A percentile compares a stretch with the other conserved stretches of the same genome.
Evolutionary conservation across 2,888 invertebrate genomes (phyloP).

Genomic region (Parnassius apollo): DNA sequence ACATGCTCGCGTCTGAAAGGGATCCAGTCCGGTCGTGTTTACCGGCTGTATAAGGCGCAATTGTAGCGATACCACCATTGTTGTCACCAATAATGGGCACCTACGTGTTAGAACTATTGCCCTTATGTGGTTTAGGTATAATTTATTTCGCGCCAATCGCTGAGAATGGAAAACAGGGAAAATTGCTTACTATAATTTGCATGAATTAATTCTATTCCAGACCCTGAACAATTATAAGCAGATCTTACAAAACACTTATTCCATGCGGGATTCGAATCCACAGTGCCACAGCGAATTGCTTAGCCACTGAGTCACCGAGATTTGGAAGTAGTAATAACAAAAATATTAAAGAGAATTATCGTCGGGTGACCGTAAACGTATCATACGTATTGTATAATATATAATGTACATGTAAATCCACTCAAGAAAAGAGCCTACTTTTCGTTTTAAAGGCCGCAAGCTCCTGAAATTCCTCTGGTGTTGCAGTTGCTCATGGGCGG

Average conservation of each 20-base stretch:
- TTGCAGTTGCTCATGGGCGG: too few relatives aligned
- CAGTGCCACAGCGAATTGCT: too few relatives aligned
- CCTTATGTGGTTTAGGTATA: slow-evolving; percentile 18
- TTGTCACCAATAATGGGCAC: slow-evolving; percentile 22
- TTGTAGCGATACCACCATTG: slow-evolving; percentile 22
- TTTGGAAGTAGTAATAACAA: too few relatives aligned
- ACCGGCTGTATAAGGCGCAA: slow-evolving; percentile 16
- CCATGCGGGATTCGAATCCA: too few relatives aligned
- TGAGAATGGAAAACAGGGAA: neutral
- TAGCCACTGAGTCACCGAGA: too few relatives aligned
- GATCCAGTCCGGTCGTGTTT: slow-evolving; percentile 8
- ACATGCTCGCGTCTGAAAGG: slow-evolving; percentile 3
- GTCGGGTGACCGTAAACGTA: too few relatives aligned
- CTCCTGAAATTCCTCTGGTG: too few relatives aligned
- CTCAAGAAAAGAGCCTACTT: too few relatives aligned
- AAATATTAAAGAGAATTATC: too few relatives aligned
- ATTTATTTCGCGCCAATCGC: neutral
- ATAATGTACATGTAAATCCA: too few relatives aligned
- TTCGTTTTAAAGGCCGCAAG: too few relatives aligned
- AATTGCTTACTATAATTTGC: neutral
- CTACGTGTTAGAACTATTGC: slow-evolving; percentile 20
- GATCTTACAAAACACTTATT: neutral
- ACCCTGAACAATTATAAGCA: neutral
- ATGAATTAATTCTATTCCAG: neutral
- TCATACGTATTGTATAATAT: too few relatives aligned